Evolutionary conservation across 2,888 invertebrate species (phyloP), one percentile per base, ranked within the genome.

Genomic region (Agapetus fuscipes): DNA sequence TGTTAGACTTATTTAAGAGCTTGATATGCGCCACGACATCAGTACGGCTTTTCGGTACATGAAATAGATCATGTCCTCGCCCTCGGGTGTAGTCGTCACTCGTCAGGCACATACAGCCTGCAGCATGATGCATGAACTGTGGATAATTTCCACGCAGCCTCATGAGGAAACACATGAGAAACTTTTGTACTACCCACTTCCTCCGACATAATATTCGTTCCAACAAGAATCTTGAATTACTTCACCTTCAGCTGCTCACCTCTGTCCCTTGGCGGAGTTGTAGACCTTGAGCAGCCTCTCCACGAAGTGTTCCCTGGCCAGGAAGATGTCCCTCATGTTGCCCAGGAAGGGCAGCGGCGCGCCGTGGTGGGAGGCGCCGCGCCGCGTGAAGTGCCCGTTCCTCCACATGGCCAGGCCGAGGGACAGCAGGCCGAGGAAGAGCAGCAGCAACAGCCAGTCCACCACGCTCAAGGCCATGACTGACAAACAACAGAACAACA

Each of bases 301-400:
- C 4, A 39, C 43, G 20, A 46, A 41, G 30, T 47, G 43, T 25
- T 44, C 44, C 26, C 34, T 41, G 17, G 36, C 20, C 10, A 45
- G n/a, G 25, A 47, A 44, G 12, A 48, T 32, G 6, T 48, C 36
- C 4, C 35, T 43, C 45, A 51, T 41, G 30, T 49, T 46, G 6
- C 50, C 51, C n/a, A 52, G 13, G 28, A 52, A 30, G 7, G 50
- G 50, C 28, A 46, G 38, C 2, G 49, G 46, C 25, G 45, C 47
- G 3, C 26, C 34, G 11, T 12, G 17, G n/a, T 31, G 13, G 3
- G 6, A 14, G 3, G 43, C 30, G 3, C 40, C 40, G 13, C 33
- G 14, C n/a, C 43, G 27, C 15, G 17, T 31, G 34, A 46, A 46
- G 25, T 38, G 32, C 26, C 28, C 40, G 25, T 38, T 43, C 15